These are phyloP conservation scores for Lepeophtheirus nordmannii DNA, from an alignment of 2,888 invertebrate species.

Conservation along the genomic window DNA sequence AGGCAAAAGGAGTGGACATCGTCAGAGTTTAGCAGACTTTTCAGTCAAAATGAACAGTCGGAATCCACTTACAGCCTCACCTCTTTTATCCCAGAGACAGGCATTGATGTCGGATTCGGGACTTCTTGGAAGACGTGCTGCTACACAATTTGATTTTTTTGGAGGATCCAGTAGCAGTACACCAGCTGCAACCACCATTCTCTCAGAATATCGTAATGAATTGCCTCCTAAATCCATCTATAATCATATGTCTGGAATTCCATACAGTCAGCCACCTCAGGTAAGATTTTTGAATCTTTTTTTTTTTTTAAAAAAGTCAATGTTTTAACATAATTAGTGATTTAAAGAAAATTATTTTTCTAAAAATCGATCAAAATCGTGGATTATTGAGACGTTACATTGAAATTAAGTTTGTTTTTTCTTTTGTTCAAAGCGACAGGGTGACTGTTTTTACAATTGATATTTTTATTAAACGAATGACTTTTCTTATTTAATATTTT, in stretches of 20 bases:
- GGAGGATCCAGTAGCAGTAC: background rate
- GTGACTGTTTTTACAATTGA: too few species aligned
- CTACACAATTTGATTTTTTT: background rate
- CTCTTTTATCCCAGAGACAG: background rate
- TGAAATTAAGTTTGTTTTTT: too few species aligned
- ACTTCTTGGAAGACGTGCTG: background rate
- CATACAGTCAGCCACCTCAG: conserved; percentile 3
- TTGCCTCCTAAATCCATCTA: background rate
- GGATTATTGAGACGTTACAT: too few species aligned
- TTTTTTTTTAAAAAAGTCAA: too few species aligned
- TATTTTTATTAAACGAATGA: too few species aligned
- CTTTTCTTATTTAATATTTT: too few species aligned
- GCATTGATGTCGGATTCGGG: background rate
- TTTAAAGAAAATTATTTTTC: too few species aligned
- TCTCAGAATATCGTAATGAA: conserved; percentile 2
- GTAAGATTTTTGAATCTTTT: background rate
- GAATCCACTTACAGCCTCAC: background rate
- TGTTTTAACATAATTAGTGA: too few species aligned
- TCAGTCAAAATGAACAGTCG: background rate
- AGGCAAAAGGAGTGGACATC: background rate
- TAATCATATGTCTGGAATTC: background rate
- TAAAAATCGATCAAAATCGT: too few species aligned
- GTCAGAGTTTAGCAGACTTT: background rate
- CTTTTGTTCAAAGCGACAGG: too few species aligned
- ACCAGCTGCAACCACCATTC: background rate